Conservation (phyloP, 2,113 vertebrate species). For the Zingel zingel region DNA sequence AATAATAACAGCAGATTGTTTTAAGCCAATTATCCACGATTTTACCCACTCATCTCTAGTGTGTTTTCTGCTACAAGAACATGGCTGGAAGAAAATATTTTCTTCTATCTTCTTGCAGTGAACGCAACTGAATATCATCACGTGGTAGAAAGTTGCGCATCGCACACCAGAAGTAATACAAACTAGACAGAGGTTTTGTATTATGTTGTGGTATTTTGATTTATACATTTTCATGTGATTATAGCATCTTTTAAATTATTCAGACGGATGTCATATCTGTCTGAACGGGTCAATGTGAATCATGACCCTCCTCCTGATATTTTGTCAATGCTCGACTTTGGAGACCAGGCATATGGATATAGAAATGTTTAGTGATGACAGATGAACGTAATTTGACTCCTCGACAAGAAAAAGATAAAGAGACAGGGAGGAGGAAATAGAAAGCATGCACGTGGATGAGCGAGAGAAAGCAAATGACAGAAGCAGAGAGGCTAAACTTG, state of each 20-base stretch:
- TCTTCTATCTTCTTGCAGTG: neutral
- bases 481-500: neutral
- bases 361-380: neutral
- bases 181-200: neutral
- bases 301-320: neutral
- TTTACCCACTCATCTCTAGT: too few species aligned
- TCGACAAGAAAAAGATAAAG: neutral
- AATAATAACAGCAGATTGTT: neutral
- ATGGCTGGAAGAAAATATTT: too few species aligned
- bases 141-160: neutral
- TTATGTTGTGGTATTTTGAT: neutral
- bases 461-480: neutral
- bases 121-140: neutral
- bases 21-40: neutral
- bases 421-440: neutral
- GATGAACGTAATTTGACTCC: neutral
- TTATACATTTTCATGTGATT: neutral
- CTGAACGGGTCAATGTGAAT: neutral
- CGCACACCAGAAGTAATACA: neutral
- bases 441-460: neutral
- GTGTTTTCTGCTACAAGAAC: too few species aligned
- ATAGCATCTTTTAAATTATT: conserved; percentile 13
- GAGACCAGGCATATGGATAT: neutral
- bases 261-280: neutral
- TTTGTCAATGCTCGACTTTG: too few species aligned